Percentiles rank a stretch among this genome's conserved stretches.
Conservation (phyloP, 1,140 invertebrate genomes). For the Macrostomum lignano region DNA sequence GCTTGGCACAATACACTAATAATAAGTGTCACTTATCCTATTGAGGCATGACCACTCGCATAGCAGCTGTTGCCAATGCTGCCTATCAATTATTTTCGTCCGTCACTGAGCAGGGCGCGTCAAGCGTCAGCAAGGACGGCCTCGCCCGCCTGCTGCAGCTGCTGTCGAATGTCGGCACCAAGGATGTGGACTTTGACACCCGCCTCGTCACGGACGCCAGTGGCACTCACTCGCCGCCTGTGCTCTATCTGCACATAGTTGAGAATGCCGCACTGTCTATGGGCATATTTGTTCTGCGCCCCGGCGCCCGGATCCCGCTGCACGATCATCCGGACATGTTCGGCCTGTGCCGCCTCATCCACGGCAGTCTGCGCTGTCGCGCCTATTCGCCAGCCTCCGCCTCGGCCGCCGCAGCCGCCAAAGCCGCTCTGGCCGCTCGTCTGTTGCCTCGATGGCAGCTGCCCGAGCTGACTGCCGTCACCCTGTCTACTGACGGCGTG, state of each 20-base stretch:
- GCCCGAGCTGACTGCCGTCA: slow-evolving; percentile 6
- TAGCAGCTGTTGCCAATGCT: too few species aligned
- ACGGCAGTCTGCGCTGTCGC: slow-evolving; percentile 32
- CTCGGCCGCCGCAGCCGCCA: slow-evolving; percentile 1
- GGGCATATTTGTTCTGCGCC: slow-evolving; percentile 49
- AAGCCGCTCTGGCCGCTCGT: not conserved
- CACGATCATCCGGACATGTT: slow-evolving; percentile 73
- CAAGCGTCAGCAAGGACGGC: too few species aligned
- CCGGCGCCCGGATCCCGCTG: slow-evolving; percentile 45
- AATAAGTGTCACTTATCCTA: too few species aligned
- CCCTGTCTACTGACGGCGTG: slow-evolving; percentile 4
- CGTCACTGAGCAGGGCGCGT: too few species aligned
- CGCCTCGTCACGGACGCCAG: too few species aligned
- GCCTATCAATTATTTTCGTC: too few species aligned
- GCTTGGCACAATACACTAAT: too few species aligned
- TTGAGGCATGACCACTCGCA: too few species aligned
- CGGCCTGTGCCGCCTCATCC: slow-evolving; percentile 50
- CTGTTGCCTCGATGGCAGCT: slow-evolving; percentile 6
- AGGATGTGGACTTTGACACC: too few species aligned
- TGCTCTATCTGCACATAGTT: slow-evolving; percentile 49
- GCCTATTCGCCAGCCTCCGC: not conserved
- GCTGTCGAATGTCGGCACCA: too few species aligned
- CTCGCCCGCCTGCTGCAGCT: too few species aligned
- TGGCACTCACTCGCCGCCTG: too few species aligned
- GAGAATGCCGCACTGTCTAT: slow-evolving; percentile 47